Percentiles rank a stretch among this genome's conserved stretches.
These are phyloP conservation scores for Pseudopodoces humilis DNA, from an alignment of 2,113 vertebrate genomes.

Conservation along the genomic window DNA sequence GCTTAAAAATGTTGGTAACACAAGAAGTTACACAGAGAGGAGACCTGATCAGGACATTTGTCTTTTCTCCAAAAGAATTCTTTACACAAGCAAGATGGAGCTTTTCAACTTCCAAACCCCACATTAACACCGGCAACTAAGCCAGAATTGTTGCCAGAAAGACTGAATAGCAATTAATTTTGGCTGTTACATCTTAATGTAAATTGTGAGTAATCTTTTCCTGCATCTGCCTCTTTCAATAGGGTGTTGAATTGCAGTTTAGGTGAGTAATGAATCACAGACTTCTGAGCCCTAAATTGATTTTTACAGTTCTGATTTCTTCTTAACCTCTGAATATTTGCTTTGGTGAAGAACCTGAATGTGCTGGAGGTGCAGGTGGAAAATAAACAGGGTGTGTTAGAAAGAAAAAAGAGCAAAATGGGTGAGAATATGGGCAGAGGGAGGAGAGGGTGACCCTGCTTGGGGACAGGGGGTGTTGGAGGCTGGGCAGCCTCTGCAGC, in stretches of 20 bases:
- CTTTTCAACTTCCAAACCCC: not conserved
- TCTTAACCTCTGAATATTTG: not conserved
- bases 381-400: not conserved
- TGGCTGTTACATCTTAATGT: not conserved
- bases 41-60: not conserved
- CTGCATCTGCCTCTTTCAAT: not conserved
- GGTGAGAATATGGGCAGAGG: not conserved
- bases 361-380: not conserved
- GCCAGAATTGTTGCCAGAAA: not conserved
- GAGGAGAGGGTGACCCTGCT: conserved; percentile 5
- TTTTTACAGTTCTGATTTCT: not conserved
- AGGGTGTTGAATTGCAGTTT: not conserved
- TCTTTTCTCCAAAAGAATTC: not conserved
- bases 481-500: conserved; percentile 7
- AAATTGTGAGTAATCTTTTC: not conserved
- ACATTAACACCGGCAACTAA: not conserved
- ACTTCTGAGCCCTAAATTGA: not conserved
- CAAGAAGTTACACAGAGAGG: not conserved
- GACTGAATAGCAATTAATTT: conserved; percentile 1
- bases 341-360: not conserved
- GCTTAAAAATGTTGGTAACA: not conserved
- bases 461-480: not conserved
- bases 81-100: not conserved
- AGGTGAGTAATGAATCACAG: conserved; percentile 8
- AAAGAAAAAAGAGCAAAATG: not conserved